Conservation (phyloP, 2,113 vertebrate species). For the Phaethornis superciliosus region DNA sequence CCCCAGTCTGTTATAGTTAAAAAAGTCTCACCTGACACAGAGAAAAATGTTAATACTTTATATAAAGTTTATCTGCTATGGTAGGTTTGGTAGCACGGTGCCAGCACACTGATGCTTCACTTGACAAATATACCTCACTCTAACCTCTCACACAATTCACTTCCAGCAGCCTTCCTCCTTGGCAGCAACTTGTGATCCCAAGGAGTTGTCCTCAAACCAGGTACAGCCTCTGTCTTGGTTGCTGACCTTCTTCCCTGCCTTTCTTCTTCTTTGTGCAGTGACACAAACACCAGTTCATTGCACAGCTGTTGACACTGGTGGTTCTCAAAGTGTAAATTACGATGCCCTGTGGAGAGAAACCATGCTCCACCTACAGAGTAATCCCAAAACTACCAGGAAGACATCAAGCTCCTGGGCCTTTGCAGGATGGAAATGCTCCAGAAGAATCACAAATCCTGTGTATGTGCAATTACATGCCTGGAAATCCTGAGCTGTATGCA, state of each 20-base stretch:
- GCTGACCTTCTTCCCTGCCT: not conserved
- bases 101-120: not conserved
- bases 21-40: not conserved
- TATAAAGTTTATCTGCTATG: not conserved
- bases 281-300: not conserved
- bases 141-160: not conserved
- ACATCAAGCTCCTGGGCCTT: not conserved
- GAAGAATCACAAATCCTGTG: not conserved
- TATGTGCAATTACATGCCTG: not conserved
- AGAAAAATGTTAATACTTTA: not conserved
- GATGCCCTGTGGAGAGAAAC: rapidly evolving
- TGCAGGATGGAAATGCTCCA: not conserved
- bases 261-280: not conserved
- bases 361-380: not conserved
- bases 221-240: not conserved
- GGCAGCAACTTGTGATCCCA: not conserved
- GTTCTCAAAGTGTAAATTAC: not conserved
- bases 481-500: not conserved
- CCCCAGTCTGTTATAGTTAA: not conserved
- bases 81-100: not conserved
- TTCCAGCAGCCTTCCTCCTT: not conserved
- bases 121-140: not conserved
- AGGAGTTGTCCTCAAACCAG: not conserved
- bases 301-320: not conserved
- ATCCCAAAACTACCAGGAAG: not conserved